Percentiles rank a stretch among this genome's conserved stretches.
Conservation (phyloP, 2,797 vertebrate genomes). For the Lerista edwardsae region DNA sequence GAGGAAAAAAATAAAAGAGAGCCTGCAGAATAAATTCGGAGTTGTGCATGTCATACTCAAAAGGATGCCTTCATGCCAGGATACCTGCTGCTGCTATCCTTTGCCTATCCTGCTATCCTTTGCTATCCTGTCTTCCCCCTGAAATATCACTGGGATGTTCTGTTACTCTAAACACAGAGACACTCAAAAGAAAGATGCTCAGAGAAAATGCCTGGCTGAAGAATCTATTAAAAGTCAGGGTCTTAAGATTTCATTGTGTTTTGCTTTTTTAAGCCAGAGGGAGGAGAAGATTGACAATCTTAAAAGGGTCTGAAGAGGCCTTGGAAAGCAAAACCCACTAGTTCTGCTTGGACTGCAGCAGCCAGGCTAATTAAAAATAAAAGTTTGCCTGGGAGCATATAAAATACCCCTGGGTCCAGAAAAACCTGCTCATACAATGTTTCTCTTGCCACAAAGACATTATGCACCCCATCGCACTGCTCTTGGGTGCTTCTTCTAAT, state of each 20-base stretch:
- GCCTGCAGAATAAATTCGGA: constrained; percentile 29
- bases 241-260: constrained; percentile 31
- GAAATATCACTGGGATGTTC: constrained; percentile 42
- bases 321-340: constrained; percentile 38
- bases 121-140: constrained; percentile 16
- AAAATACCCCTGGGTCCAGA: constrained; percentile 40
- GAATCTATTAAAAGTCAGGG: constrained; percentile 28
- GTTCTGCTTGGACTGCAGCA: constrained; percentile 41
- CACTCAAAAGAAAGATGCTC: not conserved
- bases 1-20: not conserved
- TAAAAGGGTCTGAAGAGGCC: constrained; percentile 22
- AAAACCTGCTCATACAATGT: constrained; percentile 33
- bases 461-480: constrained; percentile 43
- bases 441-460: constrained; percentile 52
- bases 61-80: constrained; percentile 50
- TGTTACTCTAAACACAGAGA: constrained; percentile 51
- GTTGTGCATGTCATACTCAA: constrained; percentile 37
- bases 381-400: constrained; percentile 51
- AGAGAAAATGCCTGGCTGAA: not conserved
- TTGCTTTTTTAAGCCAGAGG: constrained; percentile 8
- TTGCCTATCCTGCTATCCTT: constrained; percentile 15
- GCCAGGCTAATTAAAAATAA: constrained; percentile 37
- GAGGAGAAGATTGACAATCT: constrained; percentile 17
- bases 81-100: constrained; percentile 54
- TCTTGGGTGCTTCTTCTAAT: constrained; percentile 36